Evolutionary conservation across 2,113 vertebrate species (phyloP).

Genomic region (Deroptyus accipitrinus): DNA sequence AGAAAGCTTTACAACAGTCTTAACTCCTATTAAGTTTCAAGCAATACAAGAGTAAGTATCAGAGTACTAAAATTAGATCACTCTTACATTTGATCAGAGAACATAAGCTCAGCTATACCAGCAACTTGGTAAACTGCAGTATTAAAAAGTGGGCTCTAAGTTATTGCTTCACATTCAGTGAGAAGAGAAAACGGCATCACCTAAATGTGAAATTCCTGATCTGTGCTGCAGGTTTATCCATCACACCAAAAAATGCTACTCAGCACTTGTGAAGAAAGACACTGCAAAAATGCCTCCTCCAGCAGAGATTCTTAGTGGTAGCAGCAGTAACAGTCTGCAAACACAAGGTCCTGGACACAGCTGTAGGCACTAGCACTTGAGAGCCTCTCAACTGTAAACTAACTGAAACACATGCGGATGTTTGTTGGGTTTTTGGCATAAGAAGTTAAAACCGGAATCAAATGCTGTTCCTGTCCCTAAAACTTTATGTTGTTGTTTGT

Average conservation of each 20-base stretch:
- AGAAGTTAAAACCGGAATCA: background rate
- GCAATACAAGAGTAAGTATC: background rate
- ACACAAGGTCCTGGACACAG: background rate
- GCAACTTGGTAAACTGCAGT: background rate
- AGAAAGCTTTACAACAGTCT: conserved; percentile 7
- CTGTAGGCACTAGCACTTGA: background rate
- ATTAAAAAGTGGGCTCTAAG: background rate
- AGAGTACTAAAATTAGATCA: conserved; percentile 9
- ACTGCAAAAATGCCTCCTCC: background rate
- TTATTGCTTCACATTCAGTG: background rate
- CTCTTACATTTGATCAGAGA: background rate
- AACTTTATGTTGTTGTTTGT: background rate
- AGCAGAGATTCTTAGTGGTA: background rate
- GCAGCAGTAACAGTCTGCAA: background rate
- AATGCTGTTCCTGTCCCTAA: background rate
- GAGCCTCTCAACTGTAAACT: background rate
- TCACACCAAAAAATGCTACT: background rate
- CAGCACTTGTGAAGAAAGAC: background rate
- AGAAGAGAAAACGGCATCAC: background rate
- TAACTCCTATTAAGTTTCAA: conserved; percentile 2
- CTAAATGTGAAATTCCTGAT: background rate
- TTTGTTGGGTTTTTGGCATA: background rate
- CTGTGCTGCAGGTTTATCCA: background rate
- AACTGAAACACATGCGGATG: background rate
- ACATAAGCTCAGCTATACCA: background rate